These are phyloP conservation scores for Sigmodon hispidus DNA, from an alignment of 2,113 vertebrate species.

Conservation along the genomic window DNA sequence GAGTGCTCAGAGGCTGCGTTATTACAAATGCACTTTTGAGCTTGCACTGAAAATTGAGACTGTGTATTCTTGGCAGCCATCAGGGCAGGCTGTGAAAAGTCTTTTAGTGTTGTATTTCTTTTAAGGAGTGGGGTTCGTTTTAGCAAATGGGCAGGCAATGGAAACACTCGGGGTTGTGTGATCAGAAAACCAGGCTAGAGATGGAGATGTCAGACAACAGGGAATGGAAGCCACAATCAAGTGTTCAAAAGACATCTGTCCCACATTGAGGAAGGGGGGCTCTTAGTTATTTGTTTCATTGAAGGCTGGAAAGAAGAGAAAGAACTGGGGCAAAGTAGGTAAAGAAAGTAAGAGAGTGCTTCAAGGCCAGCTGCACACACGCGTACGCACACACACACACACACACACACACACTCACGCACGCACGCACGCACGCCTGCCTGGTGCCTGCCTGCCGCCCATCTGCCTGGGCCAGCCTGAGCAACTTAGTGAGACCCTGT, in stretches of 20 bases:
- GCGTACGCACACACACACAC: no score
- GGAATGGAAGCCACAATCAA: not conserved
- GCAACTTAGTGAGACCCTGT: not conserved
- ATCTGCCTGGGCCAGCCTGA: not conserved
- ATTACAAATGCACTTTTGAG: constrained; percentile 62
- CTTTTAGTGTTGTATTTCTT: not conserved
- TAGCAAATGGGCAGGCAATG: not conserved
- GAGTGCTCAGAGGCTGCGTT: not conserved
- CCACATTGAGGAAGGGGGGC: not conserved
- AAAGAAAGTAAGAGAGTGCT: not conserved
- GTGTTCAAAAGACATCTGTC: not conserved
- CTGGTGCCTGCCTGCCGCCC: no score
- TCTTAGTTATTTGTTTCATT: no score
- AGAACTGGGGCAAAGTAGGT: not conserved
- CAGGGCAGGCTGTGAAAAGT: constrained; percentile 64
- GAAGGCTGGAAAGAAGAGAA: not conserved
- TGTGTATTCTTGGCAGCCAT: constrained; percentile 71
- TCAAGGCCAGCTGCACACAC: not conserved
- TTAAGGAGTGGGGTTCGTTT: constrained; percentile 10
- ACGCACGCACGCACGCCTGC: no score
- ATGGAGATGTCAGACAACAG: not conserved
- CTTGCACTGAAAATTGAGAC: constrained; percentile 68
- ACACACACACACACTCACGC: no score
- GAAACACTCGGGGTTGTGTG: not conserved
- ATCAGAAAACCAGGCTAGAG: not conserved